Base-by-base conservation (phyloP, 2,888 invertebrate genomes). In the Chymomyza caudatula region DNA sequence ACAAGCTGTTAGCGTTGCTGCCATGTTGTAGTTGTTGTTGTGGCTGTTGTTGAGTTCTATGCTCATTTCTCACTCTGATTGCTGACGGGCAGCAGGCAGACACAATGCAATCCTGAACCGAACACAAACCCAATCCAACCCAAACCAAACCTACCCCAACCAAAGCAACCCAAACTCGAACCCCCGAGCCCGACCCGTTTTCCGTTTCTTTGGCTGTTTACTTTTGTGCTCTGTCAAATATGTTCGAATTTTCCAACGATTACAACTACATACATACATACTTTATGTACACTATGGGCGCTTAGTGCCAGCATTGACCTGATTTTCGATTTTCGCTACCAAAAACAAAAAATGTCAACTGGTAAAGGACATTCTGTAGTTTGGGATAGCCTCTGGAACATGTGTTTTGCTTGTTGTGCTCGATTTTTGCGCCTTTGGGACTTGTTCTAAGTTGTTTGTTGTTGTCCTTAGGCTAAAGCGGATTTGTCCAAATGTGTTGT, bases 171-270 rank as follows among this genome's bases (percentile, higher is more conserved):
- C 42, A 47, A 13, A 4, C 42, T 20, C 56, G n/a, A 37, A 37
- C 29, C 29, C 57, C 2, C 22, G 57, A 65, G 55, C 71, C 61
- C 55, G 59, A 44, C 63, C 60, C 60, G 58, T 59, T 60, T 29
- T 13, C 15, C 25, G 37, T 47, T 51, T 20, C 60, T 42, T 25
- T 13, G 29, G 51, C 63, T 89, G 83, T 87, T 87, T 89, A 78
- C 77, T 85, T 87, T 88, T 88, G 79, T 77, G 74, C 88, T 88
- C 76, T 86, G 78, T 74, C 81, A 88, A 87, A 88, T 89, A 88
- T 87, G 87, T 78, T 83, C 85, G 85, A 87, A 88, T 88, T 87
- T 86, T 77, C 70, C 72, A 83, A 83, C 82, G 84, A 82, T 82
- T 82, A 82, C 82, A 85, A 85, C 83, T 76, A 77, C 79, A 74